phyloP scores from a whole-genome alignment of 2,113 vertebrate species.

The Neotoma lepida region DNA sequence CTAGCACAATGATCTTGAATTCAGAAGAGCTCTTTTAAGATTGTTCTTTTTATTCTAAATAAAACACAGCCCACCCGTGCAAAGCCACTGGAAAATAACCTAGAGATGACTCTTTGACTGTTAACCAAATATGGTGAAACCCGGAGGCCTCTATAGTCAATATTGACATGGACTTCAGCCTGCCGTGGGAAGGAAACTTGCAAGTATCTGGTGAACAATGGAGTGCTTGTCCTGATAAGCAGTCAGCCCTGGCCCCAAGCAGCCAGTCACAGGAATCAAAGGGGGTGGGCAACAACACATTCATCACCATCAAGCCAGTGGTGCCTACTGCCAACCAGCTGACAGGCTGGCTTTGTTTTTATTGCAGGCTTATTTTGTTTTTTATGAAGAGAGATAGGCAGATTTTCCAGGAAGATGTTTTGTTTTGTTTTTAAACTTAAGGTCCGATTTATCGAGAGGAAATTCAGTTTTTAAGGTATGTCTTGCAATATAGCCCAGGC shows the following conservation, averaged over 20 bases:
- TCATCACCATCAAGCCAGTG: rapidly evolving
- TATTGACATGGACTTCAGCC: conserved; percentile 69
- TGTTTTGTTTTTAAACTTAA: background rate
- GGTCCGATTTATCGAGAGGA: background rate
- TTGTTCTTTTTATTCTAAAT: background rate
- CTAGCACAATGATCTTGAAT: background rate
- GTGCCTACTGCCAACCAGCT: background rate
- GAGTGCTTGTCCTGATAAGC: background rate
- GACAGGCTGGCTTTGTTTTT: background rate
- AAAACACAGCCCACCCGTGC: conserved; percentile 28
- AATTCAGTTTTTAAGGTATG: background rate
- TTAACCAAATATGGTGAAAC: conserved; percentile 43
- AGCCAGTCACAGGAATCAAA: background rate
- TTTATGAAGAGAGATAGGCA: background rate
- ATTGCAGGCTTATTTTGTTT: background rate
- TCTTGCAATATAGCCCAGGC: background rate
- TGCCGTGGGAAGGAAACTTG: conserved; percentile 33
- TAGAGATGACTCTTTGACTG: background rate
- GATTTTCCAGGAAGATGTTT: background rate
- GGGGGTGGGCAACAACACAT: background rate
- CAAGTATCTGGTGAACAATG: background rate
- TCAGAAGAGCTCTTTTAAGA: background rate
- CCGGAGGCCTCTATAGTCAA: conserved; percentile 4
- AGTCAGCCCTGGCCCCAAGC: background rate
- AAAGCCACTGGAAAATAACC: conserved; percentile 17